phyloP scores from a whole-genome alignment of 2,113 vertebrate species.

The Petrocephalus microphthalmus region DNA sequence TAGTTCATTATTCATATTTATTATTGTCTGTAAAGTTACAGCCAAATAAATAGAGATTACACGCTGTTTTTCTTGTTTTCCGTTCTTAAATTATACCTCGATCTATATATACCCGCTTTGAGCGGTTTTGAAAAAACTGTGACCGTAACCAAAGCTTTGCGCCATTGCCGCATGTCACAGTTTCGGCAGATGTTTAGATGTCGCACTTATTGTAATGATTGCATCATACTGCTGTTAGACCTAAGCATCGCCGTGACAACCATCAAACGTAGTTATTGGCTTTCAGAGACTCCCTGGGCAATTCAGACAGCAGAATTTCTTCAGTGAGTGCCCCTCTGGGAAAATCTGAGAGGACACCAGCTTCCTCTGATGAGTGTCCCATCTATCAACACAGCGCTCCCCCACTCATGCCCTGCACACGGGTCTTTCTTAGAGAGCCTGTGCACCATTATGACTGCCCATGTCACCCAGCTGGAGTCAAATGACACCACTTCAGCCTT shows the following conservation, averaged over 20 bases:
- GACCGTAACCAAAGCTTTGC: not conserved
- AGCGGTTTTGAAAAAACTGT: not conserved
- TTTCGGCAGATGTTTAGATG: not conserved
- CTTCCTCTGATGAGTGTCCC: not conserved
- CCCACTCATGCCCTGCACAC: not conserved
- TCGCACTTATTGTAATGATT: not conserved
- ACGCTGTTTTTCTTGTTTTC: not conserved
- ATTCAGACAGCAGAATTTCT: not conserved
- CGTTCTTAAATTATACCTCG: not conserved
- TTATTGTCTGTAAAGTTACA: not conserved
- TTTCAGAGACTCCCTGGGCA: not conserved
- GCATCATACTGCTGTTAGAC: not conserved
- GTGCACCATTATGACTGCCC: not conserved
- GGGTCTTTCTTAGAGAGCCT: not conserved
- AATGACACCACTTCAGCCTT: not conserved
- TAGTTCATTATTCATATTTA: not conserved
- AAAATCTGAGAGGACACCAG: not conserved
- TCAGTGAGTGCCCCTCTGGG: not conserved
- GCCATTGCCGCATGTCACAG: not conserved
- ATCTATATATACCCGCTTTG: not conserved
- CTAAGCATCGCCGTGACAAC: not conserved
- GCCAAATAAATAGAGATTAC: not conserved
- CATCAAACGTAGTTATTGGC: constrained; percentile 4
- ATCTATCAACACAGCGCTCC: not conserved
- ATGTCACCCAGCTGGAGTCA: not conserved